Conservation (phyloP, 1,140 invertebrate species). For the Papilio glaucus region DNA sequence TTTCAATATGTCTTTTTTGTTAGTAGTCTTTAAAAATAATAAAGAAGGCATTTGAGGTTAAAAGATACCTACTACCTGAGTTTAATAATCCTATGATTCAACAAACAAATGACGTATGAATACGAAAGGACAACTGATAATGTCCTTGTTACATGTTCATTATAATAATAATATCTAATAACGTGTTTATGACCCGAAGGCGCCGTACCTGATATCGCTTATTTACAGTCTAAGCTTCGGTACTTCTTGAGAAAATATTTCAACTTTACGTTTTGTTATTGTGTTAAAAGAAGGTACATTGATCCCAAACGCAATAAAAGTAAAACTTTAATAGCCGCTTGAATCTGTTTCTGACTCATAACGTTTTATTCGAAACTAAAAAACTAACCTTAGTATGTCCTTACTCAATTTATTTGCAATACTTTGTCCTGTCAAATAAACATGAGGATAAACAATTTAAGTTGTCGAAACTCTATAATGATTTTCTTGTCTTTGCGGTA, state of each 20-base stretch:
- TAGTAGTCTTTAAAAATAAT: not conserved
- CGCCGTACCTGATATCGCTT: slow-evolving; percentile 12
- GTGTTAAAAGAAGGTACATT: no score
- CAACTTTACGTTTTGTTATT: slow-evolving; percentile 8
- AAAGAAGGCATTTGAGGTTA: not conserved
- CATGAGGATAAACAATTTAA: no score
- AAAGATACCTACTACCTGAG: not conserved
- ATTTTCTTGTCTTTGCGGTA: no score
- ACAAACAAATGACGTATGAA: slow-evolving; percentile 11
- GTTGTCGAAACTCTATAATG: no score
- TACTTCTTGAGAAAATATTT: slow-evolving; percentile 4
- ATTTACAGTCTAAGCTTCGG: slow-evolving; percentile 3
- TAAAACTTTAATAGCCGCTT: slow-evolving; percentile 6
- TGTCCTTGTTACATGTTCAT: not conserved
- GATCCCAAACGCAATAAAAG: not conserved
- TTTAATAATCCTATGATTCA: no score
- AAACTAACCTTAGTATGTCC: not conserved
- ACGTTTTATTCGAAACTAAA: not conserved
- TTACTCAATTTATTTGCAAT: not conserved
- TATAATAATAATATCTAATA: slow-evolving; percentile 17
- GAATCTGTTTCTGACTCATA: not conserved
- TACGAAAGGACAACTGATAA: slow-evolving; percentile 7
- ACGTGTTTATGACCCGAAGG: not conserved
- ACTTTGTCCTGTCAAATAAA: not conserved
- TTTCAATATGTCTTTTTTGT: no score